Evolutionary conservation across 1,140 invertebrate genomes (phyloP), one percentile per base, ranked within the genome.

Genomic region (Drosophila sp.): DNA sequence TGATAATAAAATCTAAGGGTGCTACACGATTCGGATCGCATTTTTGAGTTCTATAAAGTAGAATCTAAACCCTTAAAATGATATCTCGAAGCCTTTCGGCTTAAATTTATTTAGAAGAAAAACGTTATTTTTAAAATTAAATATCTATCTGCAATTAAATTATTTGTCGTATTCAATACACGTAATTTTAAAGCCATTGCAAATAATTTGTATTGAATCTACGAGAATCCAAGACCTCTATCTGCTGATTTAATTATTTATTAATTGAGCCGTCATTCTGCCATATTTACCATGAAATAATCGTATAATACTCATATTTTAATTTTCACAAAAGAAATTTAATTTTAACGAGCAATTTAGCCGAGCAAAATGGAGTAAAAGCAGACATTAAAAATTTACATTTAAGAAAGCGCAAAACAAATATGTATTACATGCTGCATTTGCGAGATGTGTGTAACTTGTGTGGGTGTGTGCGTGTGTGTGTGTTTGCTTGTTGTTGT

Each of bases 291-390:
- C 34, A 56, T 58, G 4, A 41, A 57, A 57, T 57, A 41, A 57
- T 13, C 32, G 51, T 38, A 36, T 54, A 38, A 40, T 43, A 1
- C n/a, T 13, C 9, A 27, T 25, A 57, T 57, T 57, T 41, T 27
- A 56, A 53, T 34, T 21, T 40, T 40, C 16, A 11, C 62, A 34
- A 57, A 43, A 38, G 40, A 13, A 53, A 62, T 51, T 54, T 45
- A 25, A 32, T 36, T 57, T 53, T 46, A 67, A 67, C 59, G 45
- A 40, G 54, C 46, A 59, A 51, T 67, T 67, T 59, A 43, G 34
- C 59, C n/a, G 25, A 27, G 36, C 32, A 40, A 50, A 38, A 16
- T 58, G 40, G 45, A 41, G 18, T 56, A 27, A 25, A 56, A 56
- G 41, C 18, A 32, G 34, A 14, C 13, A 43, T 18, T 4, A 43